Conservation (phyloP, 2,888 invertebrate genomes). For the Rapana venosa region DNA sequence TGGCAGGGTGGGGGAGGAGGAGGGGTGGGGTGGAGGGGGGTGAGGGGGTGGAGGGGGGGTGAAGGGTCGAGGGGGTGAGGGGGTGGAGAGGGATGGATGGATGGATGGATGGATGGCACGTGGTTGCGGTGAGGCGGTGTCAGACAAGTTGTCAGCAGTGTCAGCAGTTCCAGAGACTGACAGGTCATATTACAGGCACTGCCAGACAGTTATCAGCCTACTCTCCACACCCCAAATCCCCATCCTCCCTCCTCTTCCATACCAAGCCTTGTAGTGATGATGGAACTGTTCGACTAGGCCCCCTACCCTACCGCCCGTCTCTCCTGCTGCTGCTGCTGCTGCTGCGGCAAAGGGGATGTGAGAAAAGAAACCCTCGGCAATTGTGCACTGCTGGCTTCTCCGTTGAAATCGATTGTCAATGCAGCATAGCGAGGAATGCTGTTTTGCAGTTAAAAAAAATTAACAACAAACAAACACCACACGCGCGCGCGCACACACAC, state of each 20-base stretch:
- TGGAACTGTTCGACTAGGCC: too few species aligned
- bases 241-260: background rate
- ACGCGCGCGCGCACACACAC: too few species aligned
- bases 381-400: too few species aligned
- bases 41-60: background rate
- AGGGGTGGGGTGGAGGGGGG: background rate
- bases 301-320: background rate
- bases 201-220: slow-evolving; percentile 6
- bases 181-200: slow-evolving; percentile 21
- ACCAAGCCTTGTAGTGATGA: too few species aligned
- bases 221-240: background rate
- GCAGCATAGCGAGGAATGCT: too few species aligned
- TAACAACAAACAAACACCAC: too few species aligned
- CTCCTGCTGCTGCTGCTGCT: too few species aligned
- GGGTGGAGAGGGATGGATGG: background rate
- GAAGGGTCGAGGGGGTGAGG: background rate
- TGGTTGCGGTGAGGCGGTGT: slow-evolving; percentile 4
- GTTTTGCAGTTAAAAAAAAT: too few species aligned
- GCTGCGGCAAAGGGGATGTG: background rate
- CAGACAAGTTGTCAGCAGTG: background rate
- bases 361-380: background rate
- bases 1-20: background rate
- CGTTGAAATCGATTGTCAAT: too few species aligned
- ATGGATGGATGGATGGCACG: background rate
- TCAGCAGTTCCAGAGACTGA: background rate